Evolutionary conservation across 2,888 invertebrate species (phyloP).

Genomic region (Eupithecia exiguata): DNA sequence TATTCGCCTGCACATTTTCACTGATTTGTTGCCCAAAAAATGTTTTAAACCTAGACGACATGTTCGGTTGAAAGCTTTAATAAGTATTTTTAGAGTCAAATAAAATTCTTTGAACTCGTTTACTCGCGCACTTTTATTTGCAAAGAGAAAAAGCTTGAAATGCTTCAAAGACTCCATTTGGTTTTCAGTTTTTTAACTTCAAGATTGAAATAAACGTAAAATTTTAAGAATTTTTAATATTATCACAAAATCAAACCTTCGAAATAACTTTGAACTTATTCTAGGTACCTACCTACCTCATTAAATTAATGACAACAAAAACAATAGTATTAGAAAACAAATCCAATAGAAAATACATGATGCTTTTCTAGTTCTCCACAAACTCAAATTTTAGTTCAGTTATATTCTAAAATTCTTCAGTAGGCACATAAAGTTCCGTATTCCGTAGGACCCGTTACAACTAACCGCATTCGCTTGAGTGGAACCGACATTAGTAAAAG

Average conservation of each 20-base stretch:
- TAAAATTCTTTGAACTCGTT: not conserved
- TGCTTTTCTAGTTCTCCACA: not conserved
- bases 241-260: not conserved
- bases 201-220: not conserved
- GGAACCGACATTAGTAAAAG: constrained; percentile 41
- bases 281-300: not conserved
- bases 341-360: not conserved
- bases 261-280: not conserved
- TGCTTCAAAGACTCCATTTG: not conserved
- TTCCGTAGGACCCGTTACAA: constrained; percentile 63
- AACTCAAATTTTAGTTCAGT: not conserved
- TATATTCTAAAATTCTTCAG: constrained; percentile 51
- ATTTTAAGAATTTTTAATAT: not conserved
- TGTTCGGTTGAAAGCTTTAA: constrained; percentile 23
- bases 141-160: not conserved
- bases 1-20: constrained; percentile 18
- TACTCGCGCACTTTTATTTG: not conserved
- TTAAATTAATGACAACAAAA: not conserved
- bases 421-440: constrained; percentile 74
- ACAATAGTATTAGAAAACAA: not conserved
- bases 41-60: constrained; percentile 10
- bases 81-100: constrained; percentile 18
- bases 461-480: constrained; percentile 57
- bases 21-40: constrained; percentile 22
- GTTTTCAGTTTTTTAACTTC: not conserved